Base-by-base conservation (phyloP, 2,797 vertebrate genomes). In the Periophthalmus magnuspinnatus region DNA sequence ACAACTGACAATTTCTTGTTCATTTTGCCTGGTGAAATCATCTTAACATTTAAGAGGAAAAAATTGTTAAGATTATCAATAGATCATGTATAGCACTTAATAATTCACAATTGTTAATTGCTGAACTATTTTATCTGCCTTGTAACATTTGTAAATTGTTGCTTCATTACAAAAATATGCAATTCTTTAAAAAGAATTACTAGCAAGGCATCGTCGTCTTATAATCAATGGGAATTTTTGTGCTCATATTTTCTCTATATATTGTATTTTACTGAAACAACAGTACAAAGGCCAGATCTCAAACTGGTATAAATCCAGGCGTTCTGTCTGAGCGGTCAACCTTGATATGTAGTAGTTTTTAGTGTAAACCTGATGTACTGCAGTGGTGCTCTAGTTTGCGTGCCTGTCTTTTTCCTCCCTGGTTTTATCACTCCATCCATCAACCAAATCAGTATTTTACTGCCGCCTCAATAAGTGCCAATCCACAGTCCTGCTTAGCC, bases 381-480 rank as follows among this genome's bases (percentile, higher is more conserved):
- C 77, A 76, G 72, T 61, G 3, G 28, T 38, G 64, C 76, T 78
- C 69, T 75, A 67, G 67, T 67, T 69, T 71, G 54, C 60, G 5
- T 33, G 14, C 32, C n/a, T 36, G 32, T 59, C 14, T 3, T 55
- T 58, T 5, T 21, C 47, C 11, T 32, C 63, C 69, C 17, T 6
- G 47, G 41, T 33, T 76, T 81, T 75, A 77, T 81, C 68, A 32
- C 77, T 76, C 68, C 77, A 83, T 83, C 80, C 74, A 81, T 81
- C 83, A 85, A 6, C 61, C 59, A 38, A 74, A 77, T 71, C 69
- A 68, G 16, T 10, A 33, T 61, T 77, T 78, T 65, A 58, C 72
- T 74, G 74, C 75, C 47, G 68, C 57, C 33, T 68, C 58, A 50
- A 68, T 67, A 63, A 69, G 24, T 61, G 58, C 17, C 59, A 32